These are phyloP conservation scores for Globodera rostochiensis DNA, from an alignment of 1,140 invertebrate species.

Conservation along the genomic window DNA sequence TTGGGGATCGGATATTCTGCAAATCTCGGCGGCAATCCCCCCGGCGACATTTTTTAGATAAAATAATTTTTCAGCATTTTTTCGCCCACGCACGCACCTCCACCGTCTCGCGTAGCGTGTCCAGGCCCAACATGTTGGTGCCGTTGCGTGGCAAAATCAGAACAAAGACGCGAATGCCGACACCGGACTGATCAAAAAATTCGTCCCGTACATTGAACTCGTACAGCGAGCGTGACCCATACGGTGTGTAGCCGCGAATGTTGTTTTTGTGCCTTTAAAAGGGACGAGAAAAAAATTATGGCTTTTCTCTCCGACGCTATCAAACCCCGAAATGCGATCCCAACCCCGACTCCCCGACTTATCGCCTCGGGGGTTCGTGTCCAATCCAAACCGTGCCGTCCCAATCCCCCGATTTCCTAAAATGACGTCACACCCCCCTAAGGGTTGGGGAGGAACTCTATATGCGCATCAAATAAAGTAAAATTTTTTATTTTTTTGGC, in stretches of 20 bases:
- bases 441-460: not conserved
- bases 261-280: constrained; percentile 37
- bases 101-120: constrained; percentile 37
- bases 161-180: constrained; percentile 31
- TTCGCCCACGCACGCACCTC: constrained; percentile 40
- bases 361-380: too few species aligned
- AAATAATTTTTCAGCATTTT: not conserved
- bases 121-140: constrained; percentile 37
- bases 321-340: too few species aligned
- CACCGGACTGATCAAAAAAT: constrained; percentile 46
- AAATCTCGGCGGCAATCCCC: not conserved
- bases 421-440: too few species aligned
- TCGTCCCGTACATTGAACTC: constrained; percentile 49
- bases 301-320: too few species aligned
- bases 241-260: constrained; percentile 47
- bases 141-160: constrained; percentile 37
- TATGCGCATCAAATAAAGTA: constrained; percentile 5
- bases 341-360: too few species aligned
- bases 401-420: too few species aligned
- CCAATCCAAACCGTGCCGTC: too few species aligned
- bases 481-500: not conserved
- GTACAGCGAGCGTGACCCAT: constrained; percentile 38
- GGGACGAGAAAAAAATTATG: not conserved
- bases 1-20: too few species aligned
- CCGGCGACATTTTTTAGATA: not conserved